A percentile compares a stretch with the other conserved stretches of the same genome.
Evolutionary conservation across 2,888 invertebrate genomes (phyloP).

Genomic region (Sipunculus nudus): DNA sequence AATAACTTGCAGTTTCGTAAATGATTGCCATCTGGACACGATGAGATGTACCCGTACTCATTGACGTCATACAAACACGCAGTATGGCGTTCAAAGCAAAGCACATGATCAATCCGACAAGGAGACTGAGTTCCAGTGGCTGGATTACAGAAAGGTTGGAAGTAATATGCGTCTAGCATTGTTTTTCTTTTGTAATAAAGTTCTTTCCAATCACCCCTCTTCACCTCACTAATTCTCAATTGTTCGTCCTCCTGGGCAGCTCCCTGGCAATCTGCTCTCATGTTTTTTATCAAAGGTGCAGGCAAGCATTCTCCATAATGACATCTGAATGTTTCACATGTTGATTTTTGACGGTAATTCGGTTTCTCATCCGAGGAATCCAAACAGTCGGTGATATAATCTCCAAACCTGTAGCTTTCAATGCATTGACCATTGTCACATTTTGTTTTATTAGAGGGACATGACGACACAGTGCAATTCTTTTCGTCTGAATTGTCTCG

Average conservation of each 20-base stretch:
- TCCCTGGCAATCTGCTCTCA: background rate
- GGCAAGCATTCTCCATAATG: background rate
- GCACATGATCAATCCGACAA: too few relatives aligned
- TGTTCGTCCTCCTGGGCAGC: background rate
- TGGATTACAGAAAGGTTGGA: too few relatives aligned
- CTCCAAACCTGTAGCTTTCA: background rate
- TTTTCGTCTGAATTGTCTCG: background rate
- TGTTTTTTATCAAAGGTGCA: background rate
- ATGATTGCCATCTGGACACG: background rate
- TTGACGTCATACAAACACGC: background rate
- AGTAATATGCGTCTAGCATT: too few relatives aligned
- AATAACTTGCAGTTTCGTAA: background rate
- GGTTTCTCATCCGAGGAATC: background rate
- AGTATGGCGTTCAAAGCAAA: background rate
- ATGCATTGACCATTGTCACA: background rate
- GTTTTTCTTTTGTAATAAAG: too few relatives aligned
- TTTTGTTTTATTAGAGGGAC: background rate
- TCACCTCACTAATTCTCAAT: background rate
- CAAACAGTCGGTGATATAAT: background rate
- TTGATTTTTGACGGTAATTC: background rate
- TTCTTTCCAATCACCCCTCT: too few relatives aligned
- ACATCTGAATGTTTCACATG: background rate
- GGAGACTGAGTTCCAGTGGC: too few relatives aligned
- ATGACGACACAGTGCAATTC: background rate
- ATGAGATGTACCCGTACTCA: background rate